These are phyloP conservation scores for Drosophila ezoana DNA, from an alignment of 2,888 invertebrate species.

Conservation along the genomic window DNA sequence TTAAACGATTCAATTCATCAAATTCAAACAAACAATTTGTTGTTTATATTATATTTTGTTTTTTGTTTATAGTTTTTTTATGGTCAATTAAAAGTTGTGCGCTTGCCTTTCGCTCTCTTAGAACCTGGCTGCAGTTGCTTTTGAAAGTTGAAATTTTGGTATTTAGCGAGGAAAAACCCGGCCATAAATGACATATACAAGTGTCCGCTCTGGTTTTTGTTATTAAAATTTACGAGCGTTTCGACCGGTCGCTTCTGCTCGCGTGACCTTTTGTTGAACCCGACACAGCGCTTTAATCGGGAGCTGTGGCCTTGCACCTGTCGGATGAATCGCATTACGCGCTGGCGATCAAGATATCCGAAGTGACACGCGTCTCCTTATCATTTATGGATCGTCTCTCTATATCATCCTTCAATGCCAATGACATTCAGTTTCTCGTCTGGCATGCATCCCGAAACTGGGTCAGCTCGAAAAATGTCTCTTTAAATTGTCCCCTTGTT, in stretches of 20 bases:
- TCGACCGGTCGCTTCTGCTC: constrained; percentile 20
- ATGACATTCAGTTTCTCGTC: constrained; percentile 39
- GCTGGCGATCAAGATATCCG: constrained; percentile 24
- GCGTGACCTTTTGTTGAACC: constrained; percentile 57
- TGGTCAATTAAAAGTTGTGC: constrained; percentile 48
- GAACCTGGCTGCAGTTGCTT: constrained; percentile 50
- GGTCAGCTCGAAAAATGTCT: constrained; percentile 50
- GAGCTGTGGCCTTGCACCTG: constrained; percentile 32
- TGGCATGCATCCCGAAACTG: constrained; percentile 33
- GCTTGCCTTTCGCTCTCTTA: constrained; percentile 46
- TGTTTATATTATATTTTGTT: constrained; percentile 4
- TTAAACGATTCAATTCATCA: constrained; percentile 64
- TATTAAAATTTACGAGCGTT: constrained; percentile 59
- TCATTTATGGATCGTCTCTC: constrained; percentile 38
- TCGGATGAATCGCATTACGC: constrained; percentile 32
- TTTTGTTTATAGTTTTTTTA: constrained; percentile 17
- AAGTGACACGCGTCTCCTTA: constrained; percentile 33
- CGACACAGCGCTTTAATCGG: constrained; percentile 10
- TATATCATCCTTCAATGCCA: constrained; percentile 31
- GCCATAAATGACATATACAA: constrained; percentile 51
- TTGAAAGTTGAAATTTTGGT: constrained; percentile 73
- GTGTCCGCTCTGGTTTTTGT: constrained; percentile 34
- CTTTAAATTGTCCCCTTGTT: constrained; percentile 22
- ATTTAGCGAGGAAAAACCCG: constrained; percentile 55
- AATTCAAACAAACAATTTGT: constrained; percentile 31